Base-by-base conservation (phyloP, 2,113 vertebrate species). In the Campylorhamphus procurvoides region DNA sequence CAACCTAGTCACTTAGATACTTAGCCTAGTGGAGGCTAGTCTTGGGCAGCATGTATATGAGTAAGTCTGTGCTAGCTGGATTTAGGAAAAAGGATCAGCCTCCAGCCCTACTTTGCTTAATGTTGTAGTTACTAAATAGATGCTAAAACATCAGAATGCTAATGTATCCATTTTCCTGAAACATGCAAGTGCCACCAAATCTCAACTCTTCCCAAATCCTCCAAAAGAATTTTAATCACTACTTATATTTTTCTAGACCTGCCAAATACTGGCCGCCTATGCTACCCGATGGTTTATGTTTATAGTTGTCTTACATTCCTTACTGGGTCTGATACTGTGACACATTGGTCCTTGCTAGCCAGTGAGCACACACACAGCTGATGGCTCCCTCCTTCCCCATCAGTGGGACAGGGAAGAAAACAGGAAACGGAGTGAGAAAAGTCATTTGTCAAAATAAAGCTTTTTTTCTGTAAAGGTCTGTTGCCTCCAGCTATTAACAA, bases 211-310 rank as follows among this genome's bases (percentile, higher is more conserved):
- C 35, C 56, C 52, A 85, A 66, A 37, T 29, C 13, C 15, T 55
- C 8, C 12, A 8, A 11, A 37, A 58, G 10, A 59, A 58, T 56
- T 93, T 79, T 73, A 69, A 84, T 40, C 39, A 31, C 13, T n/a
- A 47, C 18, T 46, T 74, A 1, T 0, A 10, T 73, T 80, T 85
- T 90, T 47, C 35, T 77, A 76, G 44, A 42, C 25, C 5, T 13
- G 62, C 7, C 20, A 74, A 90, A 40, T 42, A 39, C 4, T 46
- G 27, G 13, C 63, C 82, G 37, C 17, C 49, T 66, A 1, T 53
- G 92, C n/a, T 40, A 12, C 10, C 31, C 1, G 1, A 52, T 0
- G 0, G 10, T 18, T 46, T 52, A 4, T 47, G 37, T 56, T 88
- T 56, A 31, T 3, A 47, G 49, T 20, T 85, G 20, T 18, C 40